Evolutionary conservation across 2,888 invertebrate genomes (phyloP), one percentile per base, ranked within the genome.

Genomic region (Esperia sulphurella): DNA sequence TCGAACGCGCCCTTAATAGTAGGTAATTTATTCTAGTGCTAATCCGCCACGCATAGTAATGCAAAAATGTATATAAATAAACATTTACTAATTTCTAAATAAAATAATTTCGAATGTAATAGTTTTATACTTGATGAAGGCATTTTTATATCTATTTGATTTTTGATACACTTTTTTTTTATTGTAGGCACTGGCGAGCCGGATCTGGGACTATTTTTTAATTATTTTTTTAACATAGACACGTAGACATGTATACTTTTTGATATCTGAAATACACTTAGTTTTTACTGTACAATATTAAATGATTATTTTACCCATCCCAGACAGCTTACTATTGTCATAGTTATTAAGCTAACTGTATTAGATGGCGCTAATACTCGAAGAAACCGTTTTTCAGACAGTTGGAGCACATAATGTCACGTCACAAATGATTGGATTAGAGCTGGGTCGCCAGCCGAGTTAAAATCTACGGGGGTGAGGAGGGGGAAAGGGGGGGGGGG

Each of bases 121-220:
- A 66, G 63, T 54, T 60, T 64, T 59, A 53, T 64, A 65, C 61
- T 53, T 54, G 66, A 68, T 62, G 54, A 71, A 74, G 71, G 68
- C 72, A 65, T 58, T 68, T 61, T 13, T 59, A 63, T 54, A 52
- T 51, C 51, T 65, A 63, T 45, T 35, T 53, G 49, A 58, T 52
- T 63, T 46, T 59, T 59, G 53, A 61, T 65, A 59, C 54, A 49
- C 43, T 49, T 51, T 52, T 47, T 44, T 47, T 44, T 55, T 55
- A 53, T 55, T 62, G 65, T 68, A 79, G 79, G 79, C 79, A 80
- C 79, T 70, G 70, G 59, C 58, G 57, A 65, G 59, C 66, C 63
- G 53, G 48, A 50, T 52, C 51, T 55, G 58, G 61, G 58, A 45
- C 45, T 54, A n/a, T n/a, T n/a, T n/a, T n/a, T n/a, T n/a, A 14